A percentile compares a stretch with the other conserved stretches of the same genome.
phyloP scores from a whole-genome alignment of 2,797 vertebrate genomes.

The Eutrigla gurnardus region DNA sequence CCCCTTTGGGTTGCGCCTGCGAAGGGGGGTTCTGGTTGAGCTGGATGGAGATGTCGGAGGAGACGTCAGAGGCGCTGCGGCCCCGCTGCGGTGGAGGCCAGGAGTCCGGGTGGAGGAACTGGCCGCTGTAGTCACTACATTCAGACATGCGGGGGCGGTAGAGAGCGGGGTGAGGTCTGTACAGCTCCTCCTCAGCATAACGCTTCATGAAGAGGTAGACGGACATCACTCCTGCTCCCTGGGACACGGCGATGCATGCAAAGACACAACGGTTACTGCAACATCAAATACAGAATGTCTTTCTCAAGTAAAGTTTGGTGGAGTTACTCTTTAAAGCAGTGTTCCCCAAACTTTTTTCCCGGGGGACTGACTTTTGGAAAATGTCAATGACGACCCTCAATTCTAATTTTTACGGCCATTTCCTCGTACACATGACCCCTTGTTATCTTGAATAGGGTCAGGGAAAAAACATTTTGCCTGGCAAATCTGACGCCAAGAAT shows the following conservation, averaged over 20 bases:
- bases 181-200: conserved; percentile 93
- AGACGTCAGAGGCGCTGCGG: conserved; percentile 91
- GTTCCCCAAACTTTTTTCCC: too few relatives aligned
- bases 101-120: conserved; percentile 92
- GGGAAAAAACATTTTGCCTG: too few relatives aligned
- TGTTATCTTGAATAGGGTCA: neutral
- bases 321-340: neutral
- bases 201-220: conserved; percentile 97
- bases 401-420: neutral
- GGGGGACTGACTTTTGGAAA: too few relatives aligned
- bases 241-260: neutral
- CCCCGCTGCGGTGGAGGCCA: conserved; percentile 87
- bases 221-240: conserved; percentile 95
- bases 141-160: conserved; percentile 94
- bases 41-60: conserved; percentile 94
- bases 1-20: conserved; percentile 55
- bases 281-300: neutral
- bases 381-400: too few relatives aligned
- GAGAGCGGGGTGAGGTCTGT: conserved; percentile 89
- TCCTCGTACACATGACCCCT: neutral
- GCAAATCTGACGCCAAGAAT: too few relatives aligned
- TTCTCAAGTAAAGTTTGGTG: neutral
- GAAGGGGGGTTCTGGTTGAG: conserved; percentile 89
- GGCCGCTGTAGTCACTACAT: conserved; percentile 94
- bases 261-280: neutral